phyloP scores from a whole-genome alignment of 2,113 vertebrate genomes.

The Poicephalus meyeri region DNA sequence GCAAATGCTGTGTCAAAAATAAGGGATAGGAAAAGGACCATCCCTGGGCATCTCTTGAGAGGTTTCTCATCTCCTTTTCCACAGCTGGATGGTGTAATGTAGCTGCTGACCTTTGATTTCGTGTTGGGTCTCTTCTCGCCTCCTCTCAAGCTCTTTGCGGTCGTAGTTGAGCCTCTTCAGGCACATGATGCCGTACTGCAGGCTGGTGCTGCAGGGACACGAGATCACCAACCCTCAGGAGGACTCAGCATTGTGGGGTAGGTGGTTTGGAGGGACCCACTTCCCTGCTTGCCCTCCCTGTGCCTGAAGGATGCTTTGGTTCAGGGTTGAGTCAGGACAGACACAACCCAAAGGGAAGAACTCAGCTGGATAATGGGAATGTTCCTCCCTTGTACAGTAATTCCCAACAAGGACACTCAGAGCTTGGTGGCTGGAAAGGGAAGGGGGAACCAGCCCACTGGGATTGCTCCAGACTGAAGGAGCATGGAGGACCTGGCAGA shows the following conservation, averaged over 20 bases:
- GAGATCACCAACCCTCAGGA: background rate
- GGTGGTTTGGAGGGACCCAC: background rate
- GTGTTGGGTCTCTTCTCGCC: conserved; percentile 91
- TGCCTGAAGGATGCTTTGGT: background rate
- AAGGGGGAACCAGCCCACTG: background rate
- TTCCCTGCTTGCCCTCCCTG: background rate
- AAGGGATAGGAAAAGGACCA: background rate
- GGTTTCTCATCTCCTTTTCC: background rate
- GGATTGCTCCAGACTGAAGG: background rate
- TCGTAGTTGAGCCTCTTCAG: conserved; percentile 98
- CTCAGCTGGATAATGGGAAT: background rate
- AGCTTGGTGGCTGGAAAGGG: background rate
- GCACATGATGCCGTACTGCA: conserved; percentile 98
- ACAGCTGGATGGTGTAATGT: background rate
- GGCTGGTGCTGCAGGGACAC: conserved; percentile 84
- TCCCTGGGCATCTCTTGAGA: background rate
- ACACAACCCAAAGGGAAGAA: background rate
- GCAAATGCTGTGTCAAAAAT: background rate
- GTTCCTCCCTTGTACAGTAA: background rate
- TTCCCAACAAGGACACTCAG: accelerated
- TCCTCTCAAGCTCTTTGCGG: conserved; percentile 92
- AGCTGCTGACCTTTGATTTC: conserved; percentile 86
- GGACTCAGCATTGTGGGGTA: accelerated
- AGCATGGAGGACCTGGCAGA: background rate
- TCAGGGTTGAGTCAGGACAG: background rate